A percentile compares a stretch with the other conserved stretches of the same genome.
Conservation (phyloP, 2,113 vertebrate species). For the Ancistrus triradiatus region DNA sequence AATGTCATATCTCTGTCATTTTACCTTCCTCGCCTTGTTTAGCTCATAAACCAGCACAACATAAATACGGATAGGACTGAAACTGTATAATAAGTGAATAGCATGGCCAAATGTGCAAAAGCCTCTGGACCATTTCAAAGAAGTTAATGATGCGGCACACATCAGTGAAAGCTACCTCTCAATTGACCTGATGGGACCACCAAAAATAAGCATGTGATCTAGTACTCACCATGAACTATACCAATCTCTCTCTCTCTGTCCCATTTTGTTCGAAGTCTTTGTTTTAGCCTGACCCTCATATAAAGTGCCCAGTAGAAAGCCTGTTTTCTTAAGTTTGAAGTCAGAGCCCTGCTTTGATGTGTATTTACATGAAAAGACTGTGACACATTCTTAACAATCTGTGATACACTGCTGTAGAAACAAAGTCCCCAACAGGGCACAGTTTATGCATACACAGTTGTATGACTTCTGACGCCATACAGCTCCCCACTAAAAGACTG, state of each 20-base stretch:
- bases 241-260: too few species aligned
- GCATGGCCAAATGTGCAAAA: background rate
- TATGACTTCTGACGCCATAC: slow-evolving; percentile 19
- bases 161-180: background rate
- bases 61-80: background rate
- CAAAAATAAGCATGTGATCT: background rate
- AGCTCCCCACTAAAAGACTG: slow-evolving; percentile 13
- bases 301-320: slow-evolving; percentile 28
- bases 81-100: background rate
- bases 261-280: too few species aligned
- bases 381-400: slow-evolving; percentile 38
- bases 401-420: slow-evolving; percentile 40
- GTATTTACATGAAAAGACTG: slow-evolving; percentile 34
- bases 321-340: slow-evolving; percentile 54
- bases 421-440: slow-evolving; percentile 37
- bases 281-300: too few species aligned
- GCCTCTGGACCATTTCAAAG: background rate
- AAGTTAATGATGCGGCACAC: background rate
- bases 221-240: background rate
- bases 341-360: slow-evolving; percentile 52
- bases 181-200: slow-evolving; percentile 14
- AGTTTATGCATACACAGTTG: slow-evolving; percentile 34
- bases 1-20: too few species aligned
- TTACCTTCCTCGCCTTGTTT: too few species aligned
- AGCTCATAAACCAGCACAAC: background rate